These are phyloP conservation scores for Lordiphosa collinella DNA, from an alignment of 1,140 invertebrate species.

Conservation along the genomic window DNA sequence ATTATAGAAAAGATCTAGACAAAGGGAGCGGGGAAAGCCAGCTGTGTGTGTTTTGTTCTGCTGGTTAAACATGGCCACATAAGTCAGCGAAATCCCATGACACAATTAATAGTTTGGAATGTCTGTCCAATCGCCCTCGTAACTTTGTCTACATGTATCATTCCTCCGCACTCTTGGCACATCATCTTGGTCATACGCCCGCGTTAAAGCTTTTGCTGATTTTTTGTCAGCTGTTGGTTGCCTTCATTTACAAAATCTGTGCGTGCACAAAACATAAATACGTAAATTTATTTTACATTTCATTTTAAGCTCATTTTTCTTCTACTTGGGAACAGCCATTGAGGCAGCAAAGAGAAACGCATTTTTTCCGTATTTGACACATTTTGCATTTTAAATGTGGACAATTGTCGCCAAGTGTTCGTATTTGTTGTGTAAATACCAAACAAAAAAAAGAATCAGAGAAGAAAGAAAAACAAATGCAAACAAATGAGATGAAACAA, in stretches of 20 bases:
- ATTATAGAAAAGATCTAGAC: too few relatives aligned
- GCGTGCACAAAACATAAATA: constrained; percentile 70
- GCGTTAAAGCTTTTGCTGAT: constrained; percentile 26
- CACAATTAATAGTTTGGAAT: constrained; percentile 18
- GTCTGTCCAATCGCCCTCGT: constrained; percentile 18
- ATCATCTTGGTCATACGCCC: constrained; percentile 14
- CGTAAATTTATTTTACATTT: constrained; percentile 60
- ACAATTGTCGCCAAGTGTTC: constrained; percentile 68
- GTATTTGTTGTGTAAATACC: constrained; percentile 55
- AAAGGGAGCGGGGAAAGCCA: too few relatives aligned
- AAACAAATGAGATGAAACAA: constrained; percentile 31
- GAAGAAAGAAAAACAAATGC: constrained; percentile 12
- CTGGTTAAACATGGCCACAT: too few relatives aligned
- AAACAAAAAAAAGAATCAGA: too few relatives aligned
- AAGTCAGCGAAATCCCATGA: constrained; percentile 13
- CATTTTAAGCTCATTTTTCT: constrained; percentile 66
- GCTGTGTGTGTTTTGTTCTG: too few relatives aligned
- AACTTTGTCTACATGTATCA: neutral
- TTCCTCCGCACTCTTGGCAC: constrained; percentile 4
- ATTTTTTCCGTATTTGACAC: constrained; percentile 56
- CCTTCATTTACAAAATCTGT: constrained; percentile 72
- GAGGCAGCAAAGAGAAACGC: constrained; percentile 53
- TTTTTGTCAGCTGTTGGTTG: constrained; percentile 22
- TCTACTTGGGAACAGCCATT: constrained; percentile 16
- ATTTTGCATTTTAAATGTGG: constrained; percentile 70